These are phyloP conservation scores for Calliphora vicina DNA, from an alignment of 1,140 invertebrate species.

Conservation along the genomic window DNA sequence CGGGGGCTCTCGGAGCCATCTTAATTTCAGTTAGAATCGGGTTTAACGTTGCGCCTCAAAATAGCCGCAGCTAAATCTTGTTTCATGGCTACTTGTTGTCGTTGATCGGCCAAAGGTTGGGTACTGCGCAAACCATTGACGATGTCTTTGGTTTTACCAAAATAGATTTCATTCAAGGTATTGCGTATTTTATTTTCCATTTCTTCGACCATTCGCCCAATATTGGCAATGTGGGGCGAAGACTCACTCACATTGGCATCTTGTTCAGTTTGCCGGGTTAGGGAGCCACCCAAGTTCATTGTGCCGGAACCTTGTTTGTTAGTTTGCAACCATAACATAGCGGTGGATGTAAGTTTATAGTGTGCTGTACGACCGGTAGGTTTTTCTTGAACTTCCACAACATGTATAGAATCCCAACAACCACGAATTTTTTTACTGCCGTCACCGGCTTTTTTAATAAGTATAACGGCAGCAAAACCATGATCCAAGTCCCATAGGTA, in stretches of 20 bases:
- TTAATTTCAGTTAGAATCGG: conserved; percentile 56
- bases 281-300: conserved; percentile 97
- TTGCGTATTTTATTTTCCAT: conserved; percentile 99
- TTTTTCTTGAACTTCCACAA: conserved; percentile 98
- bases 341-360: conserved; percentile 98
- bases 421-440: conserved; percentile 96
- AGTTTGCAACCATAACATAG: conserved; percentile 99
- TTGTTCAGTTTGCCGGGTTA: conserved; percentile 95
- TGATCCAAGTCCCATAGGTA: conserved; percentile 99
- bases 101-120: conserved; percentile 83
- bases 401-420: conserved; percentile 99
- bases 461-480: conserved; percentile 98
- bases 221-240: conserved; percentile 97
- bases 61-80: conserved; percentile 87
- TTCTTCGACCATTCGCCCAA: conserved; percentile 95
- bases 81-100: conserved; percentile 81
- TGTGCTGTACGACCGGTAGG: conserved; percentile 92
- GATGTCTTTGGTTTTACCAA: conserved; percentile 99
- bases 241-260: conserved; percentile 89
- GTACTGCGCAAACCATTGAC: conserved; percentile 95
- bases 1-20: not conserved
- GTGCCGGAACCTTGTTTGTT: conserved; percentile 95
- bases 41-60: conserved; percentile 70
- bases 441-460: conserved; percentile 99
- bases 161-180: conserved; percentile 98